Conservation (phyloP, 1,140 invertebrate genomes). For the Monochamus saltuarius region DNA sequence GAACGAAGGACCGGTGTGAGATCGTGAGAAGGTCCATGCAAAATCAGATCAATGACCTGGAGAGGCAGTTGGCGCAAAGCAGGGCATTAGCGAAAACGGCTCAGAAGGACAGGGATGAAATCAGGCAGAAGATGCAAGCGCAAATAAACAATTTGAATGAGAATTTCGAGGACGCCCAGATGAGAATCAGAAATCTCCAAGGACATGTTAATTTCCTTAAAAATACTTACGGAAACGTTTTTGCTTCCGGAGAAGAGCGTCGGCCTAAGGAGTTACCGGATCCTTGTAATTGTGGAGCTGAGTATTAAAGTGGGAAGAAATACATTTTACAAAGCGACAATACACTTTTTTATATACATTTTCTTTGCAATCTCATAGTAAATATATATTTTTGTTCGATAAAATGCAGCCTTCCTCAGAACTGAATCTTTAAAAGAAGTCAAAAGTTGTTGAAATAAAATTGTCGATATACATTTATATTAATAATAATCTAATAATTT, state of each 20-base stretch:
- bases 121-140: conserved; percentile 66
- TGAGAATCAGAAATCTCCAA: conserved; percentile 63
- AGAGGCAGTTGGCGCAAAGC: conserved; percentile 63
- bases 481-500: no score
- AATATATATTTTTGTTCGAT: no score
- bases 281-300: conserved; percentile 9
- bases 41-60: conserved; percentile 64
- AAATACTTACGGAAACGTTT: conserved; percentile 21
- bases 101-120: conserved; percentile 68
- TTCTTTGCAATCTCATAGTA: no score
- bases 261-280: neutral
- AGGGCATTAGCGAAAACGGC: conserved; percentile 62
- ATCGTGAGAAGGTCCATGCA: conserved; percentile 60
- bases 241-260: neutral
- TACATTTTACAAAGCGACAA: neutral
- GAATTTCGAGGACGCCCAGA: conserved; percentile 67
- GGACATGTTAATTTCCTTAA: conserved; percentile 35
- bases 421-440: neutral
- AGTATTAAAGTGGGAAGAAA: conserved; percentile 1
- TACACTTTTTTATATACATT: no score
- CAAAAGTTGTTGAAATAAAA: no score
- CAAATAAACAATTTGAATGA: conserved; percentile 67
- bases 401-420: neutral
- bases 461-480: no score
- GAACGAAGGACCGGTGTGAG: conserved; percentile 59